Percentiles rank a stretch among this genome's conserved stretches.
These are phyloP conservation scores for Paramisgurnus dabryanus DNA, from an alignment of 2,113 vertebrate genomes.

Conservation along the genomic window DNA sequence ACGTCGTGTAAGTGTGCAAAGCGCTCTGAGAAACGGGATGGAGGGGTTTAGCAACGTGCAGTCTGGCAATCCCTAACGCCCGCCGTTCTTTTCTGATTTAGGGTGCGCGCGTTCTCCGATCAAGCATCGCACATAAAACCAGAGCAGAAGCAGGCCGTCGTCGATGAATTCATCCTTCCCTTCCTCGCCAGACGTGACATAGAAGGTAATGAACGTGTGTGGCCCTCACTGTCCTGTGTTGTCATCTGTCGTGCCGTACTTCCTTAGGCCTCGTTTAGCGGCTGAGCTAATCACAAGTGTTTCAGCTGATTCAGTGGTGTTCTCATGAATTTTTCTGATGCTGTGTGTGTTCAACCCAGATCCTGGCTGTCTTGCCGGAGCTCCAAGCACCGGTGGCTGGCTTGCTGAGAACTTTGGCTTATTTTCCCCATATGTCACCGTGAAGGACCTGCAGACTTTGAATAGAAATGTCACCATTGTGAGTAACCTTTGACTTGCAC, in stretches of 20 bases:
- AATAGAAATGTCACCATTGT: slow-evolving; percentile 60
- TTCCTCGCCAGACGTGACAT: no score
- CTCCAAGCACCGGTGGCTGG: slow-evolving; percentile 40
- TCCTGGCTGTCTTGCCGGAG: slow-evolving; percentile 53
- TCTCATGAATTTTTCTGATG: background rate
- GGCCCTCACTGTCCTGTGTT: no score
- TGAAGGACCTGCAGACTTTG: slow-evolving; percentile 55
- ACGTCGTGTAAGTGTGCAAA: slow-evolving; percentile 56
- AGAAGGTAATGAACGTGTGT: no score
- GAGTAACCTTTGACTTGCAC: slow-evolving; percentile 27
- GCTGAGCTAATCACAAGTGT: no score
- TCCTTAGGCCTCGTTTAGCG: no score
- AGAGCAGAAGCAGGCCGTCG: no score
- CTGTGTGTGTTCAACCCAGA: slow-evolving; percentile 42
- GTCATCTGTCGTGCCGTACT: no score
- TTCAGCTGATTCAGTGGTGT: background rate
- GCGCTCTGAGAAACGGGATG: background rate
- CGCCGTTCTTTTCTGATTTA: slow-evolving; percentile 33
- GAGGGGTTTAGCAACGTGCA: background rate
- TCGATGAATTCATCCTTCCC: no score
- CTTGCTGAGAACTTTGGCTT: slow-evolving; percentile 53
- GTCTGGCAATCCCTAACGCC: no score
- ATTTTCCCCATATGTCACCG: slow-evolving; percentile 49
- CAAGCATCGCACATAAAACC: no score
- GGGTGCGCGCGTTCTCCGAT: slow-evolving; percentile 49